Evolutionary conservation across 2,113 vertebrate genomes (phyloP), one percentile per base, ranked within the genome.

Genomic region (Dipodomys stephensi): DNA sequence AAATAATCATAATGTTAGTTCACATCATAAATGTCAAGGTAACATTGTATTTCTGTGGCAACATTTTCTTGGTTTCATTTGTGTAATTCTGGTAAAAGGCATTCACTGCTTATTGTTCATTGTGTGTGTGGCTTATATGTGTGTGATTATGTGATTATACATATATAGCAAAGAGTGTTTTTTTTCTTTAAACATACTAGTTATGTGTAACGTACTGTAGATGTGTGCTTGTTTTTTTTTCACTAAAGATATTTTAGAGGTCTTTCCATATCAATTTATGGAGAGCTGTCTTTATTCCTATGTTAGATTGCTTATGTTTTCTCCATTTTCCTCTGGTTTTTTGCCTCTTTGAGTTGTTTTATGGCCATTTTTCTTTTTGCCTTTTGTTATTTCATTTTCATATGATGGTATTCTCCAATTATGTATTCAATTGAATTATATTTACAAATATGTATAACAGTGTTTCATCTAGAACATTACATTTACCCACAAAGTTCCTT

Each of bases 11-110:
- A 32, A 39, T 79, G 20, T 46, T 92, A 92, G 79, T 73, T 94
- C 28, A 92, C 5, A 32, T 68, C 53, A 57, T 57, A 80, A 93
- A 68, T 87, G 62, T 85, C 32, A 81, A 28, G 68, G 44, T 68
- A 15, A 25, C 53, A 35, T 57, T 85, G 74, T 0, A 32, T 81
- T 85, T 93, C 53, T 80, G 22, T 85, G 84, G 32, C n/a, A 44
- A 1, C 93, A 20, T 93, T 76, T 93, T 90, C 85, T 72, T 35
- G 53, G 16, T 87, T 93, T 69, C 32, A 83, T 87, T 80, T 88
- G 71, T 80, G 92, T 72, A 57, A 93, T 84, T 85, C 74, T 85
- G 25, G 18, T 86, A 57, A 91, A 88, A 71, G 80, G 6, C 35
- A 71, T 64, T 91, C 46, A 16, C 53, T 57, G 15, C 13, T 57